Evolutionary conservation across 2,113 vertebrate genomes (phyloP), one percentile per base, ranked within the genome.

Genomic region (Riparia riparia): DNA sequence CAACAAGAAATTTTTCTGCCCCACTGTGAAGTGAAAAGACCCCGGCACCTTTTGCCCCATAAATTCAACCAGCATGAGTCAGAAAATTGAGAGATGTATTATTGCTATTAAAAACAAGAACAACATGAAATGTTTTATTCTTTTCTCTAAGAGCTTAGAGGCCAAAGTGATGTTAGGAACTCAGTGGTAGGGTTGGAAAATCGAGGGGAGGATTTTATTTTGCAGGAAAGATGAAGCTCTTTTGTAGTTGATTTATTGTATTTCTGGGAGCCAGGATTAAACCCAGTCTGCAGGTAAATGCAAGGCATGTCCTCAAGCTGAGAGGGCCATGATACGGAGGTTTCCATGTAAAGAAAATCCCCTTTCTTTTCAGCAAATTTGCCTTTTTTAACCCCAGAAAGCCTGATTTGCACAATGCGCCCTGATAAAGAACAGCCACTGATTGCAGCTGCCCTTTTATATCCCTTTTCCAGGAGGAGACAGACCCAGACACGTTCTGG

Each of bases 401-500:
- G 2, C n/a, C 74, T 45, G 32, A 68, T 49, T 66, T 50, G 32
- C 51, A 78, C 47, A 24, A 5, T 0, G 4, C 10, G 53, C 12
- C 44, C 60, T 44, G n/a, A 87, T 89, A 22, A 92, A 86, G 86
- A 21, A n/a, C 85, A 93, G 29, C 56, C 31, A 9, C 53, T 49
- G 51, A 25, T 7, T 90, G 69, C 90, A 92, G 72, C 76, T 71
- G 47, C 64, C 90, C 79, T 94, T 90, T 94, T 71, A 70, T 92
- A 89, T 83, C 68, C 65, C 39, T 89, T 74, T 86, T 45, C 34
- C 4, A 0, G 60, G 76, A 92, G 90, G 76, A 97, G 90, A 92
- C 96, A 92, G 88, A 64, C 8, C 70, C 95, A 92, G 93, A 74
- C 96, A 84, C 49, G 96, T 95, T 86, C 93, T 95, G 93, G 92